Evolutionary conservation across 2,797 vertebrate genomes (phyloP), one percentile per base, ranked within the genome.

Genomic region (Karalla daura): DNA sequence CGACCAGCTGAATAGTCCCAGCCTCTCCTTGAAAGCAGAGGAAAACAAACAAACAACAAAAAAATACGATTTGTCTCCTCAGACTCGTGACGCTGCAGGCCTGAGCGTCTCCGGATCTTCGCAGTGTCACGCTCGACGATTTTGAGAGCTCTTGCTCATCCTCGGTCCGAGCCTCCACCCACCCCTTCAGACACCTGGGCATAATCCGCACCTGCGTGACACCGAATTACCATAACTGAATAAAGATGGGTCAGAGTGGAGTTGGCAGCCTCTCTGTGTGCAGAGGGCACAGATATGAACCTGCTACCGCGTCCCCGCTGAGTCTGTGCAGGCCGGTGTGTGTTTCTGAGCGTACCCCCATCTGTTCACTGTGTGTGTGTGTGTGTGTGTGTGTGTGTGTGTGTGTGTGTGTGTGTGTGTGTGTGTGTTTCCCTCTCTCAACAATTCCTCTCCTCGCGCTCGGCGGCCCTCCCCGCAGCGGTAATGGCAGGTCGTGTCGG

Each of bases 161-260:
- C 66, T 52, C 53, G 62, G 14, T 65, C 55, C 41, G 66, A 76
- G 64, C 56, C 49, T 56, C n/a, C n/a, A n/a, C n/a, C n/a, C n/a
- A n/a, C 67, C 59, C 49, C 60, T 58, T 71, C 72, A 66, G 74
- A 81, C 73, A 53, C 77, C 63, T 83, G 32, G 74, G 66, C 70
- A 65, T 83, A 78, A 80, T 75, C 78, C 66, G 67, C 56, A 70
- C 71, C 72, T 86, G 69, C 14, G 35, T 86, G 87, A 81, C 72
- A 70, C 69, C 36, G 59, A 51, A 88, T 87, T 86, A 86, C 70
- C 87, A 88, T 88, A 88, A 81, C 76, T 86, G 86, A 89, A 90
- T 87, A 90, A 87, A 85, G 83, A 91, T 84, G 67, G 75, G 72
- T 74, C 59, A 51, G 62, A 46, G 68, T 60, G 69, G n/a, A 65